Percentiles rank a stretch among this genome's conserved stretches.
phyloP scores from a whole-genome alignment of 2,113 vertebrate genomes.

The Empidonax traillii region DNA sequence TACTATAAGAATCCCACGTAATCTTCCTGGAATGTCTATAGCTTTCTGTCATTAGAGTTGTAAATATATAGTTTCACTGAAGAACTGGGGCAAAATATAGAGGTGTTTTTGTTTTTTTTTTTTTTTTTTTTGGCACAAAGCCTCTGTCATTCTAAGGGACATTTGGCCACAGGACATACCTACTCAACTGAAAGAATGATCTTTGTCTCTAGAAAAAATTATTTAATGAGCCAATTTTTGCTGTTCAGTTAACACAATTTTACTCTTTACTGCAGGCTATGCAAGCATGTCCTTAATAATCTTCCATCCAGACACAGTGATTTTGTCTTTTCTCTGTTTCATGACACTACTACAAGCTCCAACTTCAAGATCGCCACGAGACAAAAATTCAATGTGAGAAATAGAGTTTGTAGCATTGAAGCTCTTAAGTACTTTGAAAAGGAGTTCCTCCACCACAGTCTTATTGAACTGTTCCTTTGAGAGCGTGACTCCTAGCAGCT shows the following conservation, averaged over 20 bases:
- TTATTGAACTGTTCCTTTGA: not conserved
- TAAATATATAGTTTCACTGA: not conserved
- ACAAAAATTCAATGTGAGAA: slow-evolving; percentile 56
- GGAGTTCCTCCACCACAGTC: slow-evolving; percentile 19
- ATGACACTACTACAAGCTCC: not conserved
- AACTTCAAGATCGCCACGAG: slow-evolving; percentile 40
- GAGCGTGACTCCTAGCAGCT: not conserved
- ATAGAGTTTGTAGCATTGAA: slow-evolving; percentile 50
- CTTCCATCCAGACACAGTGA: not conserved
- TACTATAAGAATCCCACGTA: not conserved
- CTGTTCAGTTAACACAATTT: not conserved
- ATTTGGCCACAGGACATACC: not conserved
- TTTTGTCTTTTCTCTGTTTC: not conserved
- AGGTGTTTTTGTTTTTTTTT: no score
- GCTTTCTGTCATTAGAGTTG: not conserved
- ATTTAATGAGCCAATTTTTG: not conserved
- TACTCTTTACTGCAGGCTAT: not conserved
- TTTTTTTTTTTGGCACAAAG: not conserved
- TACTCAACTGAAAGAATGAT: not conserved
- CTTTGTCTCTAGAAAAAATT: not conserved
- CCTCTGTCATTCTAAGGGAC: not conserved
- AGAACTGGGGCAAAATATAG: not conserved
- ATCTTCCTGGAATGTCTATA: not conserved
- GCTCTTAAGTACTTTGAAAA: slow-evolving; percentile 36
- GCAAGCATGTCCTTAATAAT: not conserved